These are phyloP conservation scores for Microplitis manilae DNA, from an alignment of 2,888 invertebrate species.

Conservation along the genomic window DNA sequence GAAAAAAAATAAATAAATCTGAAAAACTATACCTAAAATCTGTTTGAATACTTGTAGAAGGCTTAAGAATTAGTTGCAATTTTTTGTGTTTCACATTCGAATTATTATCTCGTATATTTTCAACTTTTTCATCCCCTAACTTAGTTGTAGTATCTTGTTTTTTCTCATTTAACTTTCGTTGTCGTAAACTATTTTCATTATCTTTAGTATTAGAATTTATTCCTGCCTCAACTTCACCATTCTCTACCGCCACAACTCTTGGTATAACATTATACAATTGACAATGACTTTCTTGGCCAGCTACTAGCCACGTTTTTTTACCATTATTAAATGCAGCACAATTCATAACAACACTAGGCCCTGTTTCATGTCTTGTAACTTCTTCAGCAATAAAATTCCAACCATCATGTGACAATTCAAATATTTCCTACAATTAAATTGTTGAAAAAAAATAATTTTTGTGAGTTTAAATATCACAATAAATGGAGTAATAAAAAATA, in stretches of 20 bases:
- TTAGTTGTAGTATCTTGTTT: conserved; percentile 63
- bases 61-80: conserved; percentile 83
- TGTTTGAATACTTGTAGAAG: conserved; percentile 87
- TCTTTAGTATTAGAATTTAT: conserved; percentile 38
- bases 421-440: conserved; percentile 84
- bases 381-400: conserved; percentile 88
- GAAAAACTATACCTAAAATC: conserved; percentile 78
- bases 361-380: conserved; percentile 91
- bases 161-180: conserved; percentile 75
- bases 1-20: too few species aligned
- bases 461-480: background rate
- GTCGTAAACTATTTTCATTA: conserved; percentile 67
- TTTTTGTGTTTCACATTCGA: conserved; percentile 71
- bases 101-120: conserved; percentile 60
- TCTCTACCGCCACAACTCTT: conserved; percentile 70
- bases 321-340: conserved; percentile 83
- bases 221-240: conserved; percentile 74
- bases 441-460: background rate
- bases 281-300: conserved; percentile 93
- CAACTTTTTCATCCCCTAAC: conserved; percentile 52
- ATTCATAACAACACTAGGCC: conserved; percentile 93
- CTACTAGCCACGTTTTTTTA: conserved; percentile 85
- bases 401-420: conserved; percentile 90
- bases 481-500: background rate
- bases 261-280: conserved; percentile 83